Evolutionary conservation across 2,888 invertebrate genomes (phyloP).

Genomic region (Epicampocera succincta): DNA sequence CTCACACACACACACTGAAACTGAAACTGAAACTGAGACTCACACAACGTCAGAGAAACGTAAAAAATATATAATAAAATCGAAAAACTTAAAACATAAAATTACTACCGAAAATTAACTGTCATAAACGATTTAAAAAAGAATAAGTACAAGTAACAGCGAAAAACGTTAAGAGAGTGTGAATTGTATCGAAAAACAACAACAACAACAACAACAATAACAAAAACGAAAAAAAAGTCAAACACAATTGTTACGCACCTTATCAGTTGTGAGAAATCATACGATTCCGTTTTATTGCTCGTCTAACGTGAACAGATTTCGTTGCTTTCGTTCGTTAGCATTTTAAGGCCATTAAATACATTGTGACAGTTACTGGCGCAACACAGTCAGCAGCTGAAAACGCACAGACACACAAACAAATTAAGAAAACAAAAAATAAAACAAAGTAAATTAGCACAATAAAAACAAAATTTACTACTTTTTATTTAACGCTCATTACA

Average conservation of each 20-base stretch:
- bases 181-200: no score
- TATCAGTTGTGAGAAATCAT: constrained; percentile 73
- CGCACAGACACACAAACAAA: no score
- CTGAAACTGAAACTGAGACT: no score
- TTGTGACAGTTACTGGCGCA: constrained; percentile 14
- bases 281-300: constrained; percentile 53
- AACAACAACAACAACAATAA: no score
- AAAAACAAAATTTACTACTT: constrained; percentile 59
- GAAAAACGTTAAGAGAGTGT: constrained; percentile 1
- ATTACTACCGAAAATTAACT: constrained; percentile 60
- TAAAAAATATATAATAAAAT: constrained; percentile 16
- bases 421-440: constrained; percentile 32
- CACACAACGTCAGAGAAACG: neutral
- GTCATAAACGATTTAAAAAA: constrained; percentile 31
- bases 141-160: constrained; percentile 3
- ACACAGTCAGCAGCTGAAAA: constrained; percentile 35
- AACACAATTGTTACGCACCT: constrained; percentile 64
- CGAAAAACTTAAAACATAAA: constrained; percentile 57
- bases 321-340: constrained; percentile 36
- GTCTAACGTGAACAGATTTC: constrained; percentile 59
- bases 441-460: constrained; percentile 24
- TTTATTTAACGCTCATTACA: constrained; percentile 64
- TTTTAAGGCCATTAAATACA: constrained; percentile 44
- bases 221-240: constrained; percentile 13
- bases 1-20: neutral